Conservation (phyloP, 92 coral and sea anemone species). For the Phymanthus crucifer region DNA sequence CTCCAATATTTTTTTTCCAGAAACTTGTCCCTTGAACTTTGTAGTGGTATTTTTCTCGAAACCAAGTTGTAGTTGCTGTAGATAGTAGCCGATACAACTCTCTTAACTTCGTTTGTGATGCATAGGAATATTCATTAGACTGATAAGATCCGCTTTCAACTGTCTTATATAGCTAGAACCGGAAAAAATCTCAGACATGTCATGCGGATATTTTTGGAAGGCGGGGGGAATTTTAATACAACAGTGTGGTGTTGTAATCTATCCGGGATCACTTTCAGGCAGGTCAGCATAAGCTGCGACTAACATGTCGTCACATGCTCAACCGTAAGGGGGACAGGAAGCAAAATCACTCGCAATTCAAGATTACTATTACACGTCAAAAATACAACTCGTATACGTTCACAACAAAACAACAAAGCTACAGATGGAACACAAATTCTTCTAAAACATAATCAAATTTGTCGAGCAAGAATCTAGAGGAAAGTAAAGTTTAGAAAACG, state of each 20-base stretch:
- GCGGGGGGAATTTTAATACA: conserved; percentile 20
- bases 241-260: conserved; percentile 15
- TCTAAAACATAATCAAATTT: background rate
- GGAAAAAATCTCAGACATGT: conserved; percentile 26
- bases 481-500: background rate
- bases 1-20: no score
- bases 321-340: background rate
- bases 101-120: background rate
- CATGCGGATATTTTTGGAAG: conserved; percentile 52
- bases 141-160: background rate
- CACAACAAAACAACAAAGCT: background rate
- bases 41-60: no score
- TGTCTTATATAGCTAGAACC: conserved; percentile 22
- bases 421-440: background rate
- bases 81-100: background rate
- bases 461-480: background rate
- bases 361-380: background rate
- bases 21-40: no score
- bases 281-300: background rate
- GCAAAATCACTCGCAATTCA: background rate
- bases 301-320: background rate
- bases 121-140: background rate
- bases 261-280: background rate
- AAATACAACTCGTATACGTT: background rate
- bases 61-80: background rate